Conservation (phyloP, 1,140 invertebrate genomes). For the Aphidius ervi region DNA sequence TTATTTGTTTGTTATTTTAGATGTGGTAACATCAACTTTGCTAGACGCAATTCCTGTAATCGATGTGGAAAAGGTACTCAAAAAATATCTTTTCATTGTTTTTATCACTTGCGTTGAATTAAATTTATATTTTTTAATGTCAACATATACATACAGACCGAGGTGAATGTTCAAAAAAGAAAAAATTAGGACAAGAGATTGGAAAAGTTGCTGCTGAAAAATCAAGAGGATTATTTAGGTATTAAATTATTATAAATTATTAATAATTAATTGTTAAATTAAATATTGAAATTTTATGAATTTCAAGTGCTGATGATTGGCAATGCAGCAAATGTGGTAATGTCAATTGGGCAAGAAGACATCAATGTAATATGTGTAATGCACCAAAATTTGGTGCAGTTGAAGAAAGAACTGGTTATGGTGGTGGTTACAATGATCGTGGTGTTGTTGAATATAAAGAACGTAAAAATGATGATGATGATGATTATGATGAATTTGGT, state of each 20-base stretch:
- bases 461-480: slow-evolving; percentile 77
- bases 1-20: slow-evolving; percentile 47
- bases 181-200: slow-evolving; percentile 93
- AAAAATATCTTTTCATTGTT: slow-evolving; percentile 5
- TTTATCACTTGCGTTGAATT: not conserved
- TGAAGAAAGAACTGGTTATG: slow-evolving; percentile 75
- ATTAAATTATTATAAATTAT: slow-evolving; percentile 15
- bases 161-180: slow-evolving; percentile 68
- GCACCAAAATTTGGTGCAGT: slow-evolving; percentile 94
- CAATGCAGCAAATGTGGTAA: slow-evolving; percentile 99
- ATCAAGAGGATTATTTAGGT: slow-evolving; percentile 86
- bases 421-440: slow-evolving; percentile 89
- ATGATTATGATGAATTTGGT: slow-evolving; percentile 96
- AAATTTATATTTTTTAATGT: slow-evolving; percentile 3
- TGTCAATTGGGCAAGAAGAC: slow-evolving; percentile 97
- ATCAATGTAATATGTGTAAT: slow-evolving; percentile 98
- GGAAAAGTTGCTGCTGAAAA: slow-evolving; percentile 98
- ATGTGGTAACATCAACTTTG: slow-evolving; percentile 94
- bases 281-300: not conserved
- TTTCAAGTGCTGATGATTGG: slow-evolving; percentile 93
- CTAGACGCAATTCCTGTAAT: slow-evolving; percentile 83
- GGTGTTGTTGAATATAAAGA: slow-evolving; percentile 91
- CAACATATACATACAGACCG: slow-evolving; percentile 45
- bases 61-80: slow-evolving; percentile 75
- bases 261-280: not conserved